Evolutionary conservation across 2,888 invertebrate species (phyloP).

Genomic region (Drosophila sordidula): DNA sequence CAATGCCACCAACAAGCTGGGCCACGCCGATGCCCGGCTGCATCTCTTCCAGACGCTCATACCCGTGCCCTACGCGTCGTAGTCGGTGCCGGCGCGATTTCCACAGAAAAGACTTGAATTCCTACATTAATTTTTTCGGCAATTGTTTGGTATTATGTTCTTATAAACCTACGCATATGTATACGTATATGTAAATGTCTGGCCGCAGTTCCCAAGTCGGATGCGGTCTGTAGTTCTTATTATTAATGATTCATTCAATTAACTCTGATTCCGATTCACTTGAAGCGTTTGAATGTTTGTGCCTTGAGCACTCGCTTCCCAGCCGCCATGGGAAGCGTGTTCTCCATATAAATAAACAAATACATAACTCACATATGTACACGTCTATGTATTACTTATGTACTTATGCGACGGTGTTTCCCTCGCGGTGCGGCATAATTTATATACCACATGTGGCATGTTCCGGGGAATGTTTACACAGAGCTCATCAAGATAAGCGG

Average conservation of each 20-base stretch:
- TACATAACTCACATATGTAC: slow-evolving; percentile 19
- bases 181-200: slow-evolving; percentile 26
- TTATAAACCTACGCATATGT: slow-evolving; percentile 10
- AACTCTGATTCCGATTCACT: slow-evolving; percentile 77
- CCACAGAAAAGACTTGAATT: slow-evolving; percentile 69
- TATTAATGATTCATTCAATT: slow-evolving; percentile 83
- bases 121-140: slow-evolving; percentile 61
- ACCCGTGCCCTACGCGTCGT: slow-evolving; percentile 75
- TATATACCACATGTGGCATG: slow-evolving; percentile 1
- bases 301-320: slow-evolving; percentile 66
- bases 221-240: slow-evolving; percentile 61
- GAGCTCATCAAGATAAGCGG: slow-evolving; percentile 26
- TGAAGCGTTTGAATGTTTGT: slow-evolving; percentile 61
- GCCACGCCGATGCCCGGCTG: slow-evolving; percentile 83
- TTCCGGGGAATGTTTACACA: slow-evolving; percentile 28
- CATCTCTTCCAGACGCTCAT: slow-evolving; percentile 83
- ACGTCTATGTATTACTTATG: slow-evolving; percentile 16
- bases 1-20: slow-evolving; percentile 84
- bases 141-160: slow-evolving; percentile 55
- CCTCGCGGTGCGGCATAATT: slow-evolving; percentile 19
- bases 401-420: slow-evolving; percentile 10
- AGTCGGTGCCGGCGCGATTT: slow-evolving; percentile 27
- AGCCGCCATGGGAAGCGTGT: slow-evolving; percentile 38
- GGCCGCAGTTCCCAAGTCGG: slow-evolving; percentile 46
- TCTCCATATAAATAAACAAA: slow-evolving; percentile 38